phyloP scores from a whole-genome alignment of 1,140 invertebrate species.

The Oryzaephilus surinamensis region DNA sequence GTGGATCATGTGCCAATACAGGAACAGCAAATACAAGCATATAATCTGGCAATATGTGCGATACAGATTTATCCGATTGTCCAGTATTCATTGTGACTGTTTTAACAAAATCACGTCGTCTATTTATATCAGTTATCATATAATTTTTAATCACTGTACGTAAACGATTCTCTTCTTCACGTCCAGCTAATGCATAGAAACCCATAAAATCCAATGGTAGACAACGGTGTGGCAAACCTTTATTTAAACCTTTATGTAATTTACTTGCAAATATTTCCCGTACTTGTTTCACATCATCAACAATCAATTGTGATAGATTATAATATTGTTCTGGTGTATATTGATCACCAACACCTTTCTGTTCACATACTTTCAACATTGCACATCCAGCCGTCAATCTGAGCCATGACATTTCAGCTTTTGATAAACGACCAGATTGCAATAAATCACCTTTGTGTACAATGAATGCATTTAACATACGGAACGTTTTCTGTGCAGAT shows the following conservation, averaged over 20 bases:
- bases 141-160: slow-evolving; percentile 41
- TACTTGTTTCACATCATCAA: slow-evolving; percentile 82
- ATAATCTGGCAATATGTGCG: slow-evolving; percentile 90
- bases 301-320: slow-evolving; percentile 81
- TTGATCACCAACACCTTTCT: slow-evolving; percentile 90
- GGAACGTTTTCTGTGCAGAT: slow-evolving; percentile 87
- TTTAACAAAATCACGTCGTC: slow-evolving; percentile 84
- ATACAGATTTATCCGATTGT: slow-evolving; percentile 56
- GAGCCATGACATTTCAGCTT: slow-evolving; percentile 87
- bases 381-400: slow-evolving; percentile 83
- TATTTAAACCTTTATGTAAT: slow-evolving; percentile 69
- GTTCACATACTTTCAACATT: slow-evolving; percentile 93
- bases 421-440: slow-evolving; percentile 61
- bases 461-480: slow-evolving; percentile 40
- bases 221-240: slow-evolving; percentile 67
- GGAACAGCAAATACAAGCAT: slow-evolving; percentile 92
- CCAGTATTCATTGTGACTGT: slow-evolving; percentile 49
- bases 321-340: slow-evolving; percentile 92
- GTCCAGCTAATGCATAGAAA: slow-evolving; percentile 78
- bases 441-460: slow-evolving; percentile 58
- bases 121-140: slow-evolving; percentile 77
- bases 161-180: slow-evolving; percentile 63
- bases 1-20: slow-evolving; percentile 82
- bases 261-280: slow-evolving; percentile 82
- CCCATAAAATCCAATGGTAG: slow-evolving; percentile 96